Conservation (phyloP, 2,797 vertebrate species). For the Esox masquinongy region DNA sequence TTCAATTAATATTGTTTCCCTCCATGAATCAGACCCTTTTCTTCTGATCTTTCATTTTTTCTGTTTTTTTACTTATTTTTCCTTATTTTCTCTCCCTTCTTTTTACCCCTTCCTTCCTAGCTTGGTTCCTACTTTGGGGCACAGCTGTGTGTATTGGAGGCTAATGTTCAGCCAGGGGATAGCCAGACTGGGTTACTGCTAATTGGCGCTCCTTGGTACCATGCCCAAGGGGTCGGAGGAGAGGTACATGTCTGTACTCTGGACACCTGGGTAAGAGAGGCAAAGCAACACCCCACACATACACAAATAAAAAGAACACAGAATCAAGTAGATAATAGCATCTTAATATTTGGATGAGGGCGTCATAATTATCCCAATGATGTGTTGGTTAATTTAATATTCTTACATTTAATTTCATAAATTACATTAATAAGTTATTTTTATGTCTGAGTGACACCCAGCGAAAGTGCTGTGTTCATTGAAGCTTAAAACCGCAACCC, state of each 20-base stretch:
- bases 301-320: not conserved
- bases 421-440: too few relatives aligned
- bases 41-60: too few relatives aligned
- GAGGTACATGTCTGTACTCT: slow-evolving; percentile 67
- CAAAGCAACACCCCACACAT: not conserved
- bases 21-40: too few relatives aligned
- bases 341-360: not conserved
- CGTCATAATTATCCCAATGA: too few relatives aligned
- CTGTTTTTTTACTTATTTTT: too few relatives aligned
- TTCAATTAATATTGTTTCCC: too few relatives aligned
- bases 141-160: slow-evolving; percentile 63
- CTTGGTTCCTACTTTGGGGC: slow-evolving; percentile 78
- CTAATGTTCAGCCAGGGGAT: slow-evolving; percentile 15
- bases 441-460: too few relatives aligned
- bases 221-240: slow-evolving; percentile 57
- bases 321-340: not conserved
- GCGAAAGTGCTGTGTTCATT: too few relatives aligned
- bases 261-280: slow-evolving; percentile 22
- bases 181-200: slow-evolving; percentile 57
- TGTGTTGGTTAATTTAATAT: too few relatives aligned
- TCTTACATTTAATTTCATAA: too few relatives aligned
- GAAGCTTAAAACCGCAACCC: not conserved
- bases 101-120: slow-evolving; percentile 46
- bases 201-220: slow-evolving; percentile 69
- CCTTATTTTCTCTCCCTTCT: not conserved